phyloP scores from a whole-genome alignment of 2,797 vertebrate species.

The Epinephelus coioides region DNA sequence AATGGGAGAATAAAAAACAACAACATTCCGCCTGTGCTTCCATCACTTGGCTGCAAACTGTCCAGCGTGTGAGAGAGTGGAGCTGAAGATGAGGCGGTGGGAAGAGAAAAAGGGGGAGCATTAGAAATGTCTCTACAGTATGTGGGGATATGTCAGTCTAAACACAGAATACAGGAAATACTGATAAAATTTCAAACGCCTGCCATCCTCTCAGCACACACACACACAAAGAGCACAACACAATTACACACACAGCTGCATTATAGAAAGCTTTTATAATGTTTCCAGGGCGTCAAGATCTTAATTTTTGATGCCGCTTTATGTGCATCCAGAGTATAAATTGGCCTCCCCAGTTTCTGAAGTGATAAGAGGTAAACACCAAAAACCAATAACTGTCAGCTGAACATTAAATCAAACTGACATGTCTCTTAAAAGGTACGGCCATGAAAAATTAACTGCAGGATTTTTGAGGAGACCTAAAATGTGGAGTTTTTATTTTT shows the following conservation, averaged over 20 bases:
- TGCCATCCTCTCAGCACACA: slow-evolving; percentile 57
- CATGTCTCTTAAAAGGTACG: slow-evolving; percentile 83
- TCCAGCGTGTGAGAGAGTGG: slow-evolving; percentile 55
- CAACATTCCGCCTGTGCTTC: slow-evolving; percentile 49
- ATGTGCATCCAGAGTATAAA: slow-evolving; percentile 79
- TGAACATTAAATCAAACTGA: slow-evolving; percentile 85
- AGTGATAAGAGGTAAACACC: slow-evolving; percentile 86
- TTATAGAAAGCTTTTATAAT: slow-evolving; percentile 82
- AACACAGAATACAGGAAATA: slow-evolving; percentile 68
- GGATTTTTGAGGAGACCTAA: slow-evolving; percentile 71
- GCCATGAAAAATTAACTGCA: slow-evolving; percentile 82
- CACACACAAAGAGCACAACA: slow-evolving; percentile 63
- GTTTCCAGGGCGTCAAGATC: slow-evolving; percentile 81
- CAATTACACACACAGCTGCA: slow-evolving; percentile 77
- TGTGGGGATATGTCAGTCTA: slow-evolving; percentile 67
- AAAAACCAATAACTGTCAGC: slow-evolving; percentile 86
- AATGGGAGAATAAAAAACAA: slow-evolving; percentile 44
- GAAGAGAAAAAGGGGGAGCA: slow-evolving; percentile 49
- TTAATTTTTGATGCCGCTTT: slow-evolving; percentile 83
- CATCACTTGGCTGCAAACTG: slow-evolving; percentile 68
- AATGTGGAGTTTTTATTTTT: slow-evolving; percentile 52
- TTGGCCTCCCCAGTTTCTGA: slow-evolving; percentile 79
- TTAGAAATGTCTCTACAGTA: slow-evolving; percentile 51
- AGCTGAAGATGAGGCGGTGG: slow-evolving; percentile 51
- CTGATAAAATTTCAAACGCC: slow-evolving; percentile 69